A percentile compares a stretch with the other conserved stretches of the same genome.
These are phyloP conservation scores for Griposia aprilina DNA, from an alignment of 2,888 invertebrate genomes.

Conservation along the genomic window DNA sequence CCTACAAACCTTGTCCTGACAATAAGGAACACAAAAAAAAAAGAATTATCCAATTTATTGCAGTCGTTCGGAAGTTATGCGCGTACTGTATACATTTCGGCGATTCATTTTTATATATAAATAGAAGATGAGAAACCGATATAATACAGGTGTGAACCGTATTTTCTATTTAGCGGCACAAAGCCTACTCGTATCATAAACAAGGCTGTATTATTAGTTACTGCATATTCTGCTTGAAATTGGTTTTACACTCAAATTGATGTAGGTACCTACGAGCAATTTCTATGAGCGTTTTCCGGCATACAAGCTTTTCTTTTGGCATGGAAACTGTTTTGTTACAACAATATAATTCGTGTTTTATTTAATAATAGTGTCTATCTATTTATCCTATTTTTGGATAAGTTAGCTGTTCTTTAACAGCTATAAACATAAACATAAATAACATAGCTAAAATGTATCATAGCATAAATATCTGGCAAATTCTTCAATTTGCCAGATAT, in stretches of 20 bases:
- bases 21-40: no score
- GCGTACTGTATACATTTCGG: no score
- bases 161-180: conserved; percentile 16
- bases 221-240: conserved; percentile 29
- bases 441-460: no score
- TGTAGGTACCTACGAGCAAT: conserved; percentile 13
- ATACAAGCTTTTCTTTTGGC: background rate
- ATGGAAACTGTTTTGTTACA: background rate
- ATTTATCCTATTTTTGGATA: no score
- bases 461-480: no score
- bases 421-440: no score
- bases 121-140: background rate
- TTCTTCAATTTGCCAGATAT: no score
- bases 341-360: background rate
- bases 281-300: background rate
- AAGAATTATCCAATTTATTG: no score
- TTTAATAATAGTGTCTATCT: background rate
- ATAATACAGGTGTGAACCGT: background rate
- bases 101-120: no score
- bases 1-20: no score
- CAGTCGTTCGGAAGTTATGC: no score
- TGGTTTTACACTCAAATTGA: conserved; percentile 46
- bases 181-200: conserved; percentile 30
- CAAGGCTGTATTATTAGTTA: conserved; percentile 16
- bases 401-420: no score